A percentile compares a stretch with the other conserved stretches of the same genome.
These are phyloP conservation scores for Bombus consobrinus DNA, from an alignment of 1,140 invertebrate species.

Conservation along the genomic window DNA sequence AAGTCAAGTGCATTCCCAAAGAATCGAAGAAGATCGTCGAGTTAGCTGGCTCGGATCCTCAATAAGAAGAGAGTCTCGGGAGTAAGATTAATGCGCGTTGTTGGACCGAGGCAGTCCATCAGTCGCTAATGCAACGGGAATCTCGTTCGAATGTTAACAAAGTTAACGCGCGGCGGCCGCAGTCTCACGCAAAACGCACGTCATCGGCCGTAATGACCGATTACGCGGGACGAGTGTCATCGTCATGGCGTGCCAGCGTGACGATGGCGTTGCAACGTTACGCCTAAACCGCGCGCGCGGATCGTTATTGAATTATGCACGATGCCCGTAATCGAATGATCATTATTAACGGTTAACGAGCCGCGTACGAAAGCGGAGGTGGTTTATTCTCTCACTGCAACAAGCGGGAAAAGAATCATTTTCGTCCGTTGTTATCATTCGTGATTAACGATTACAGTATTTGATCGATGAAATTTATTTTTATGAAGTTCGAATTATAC, in stretches of 20 bases:
- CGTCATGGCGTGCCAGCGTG: slow-evolving; percentile 49
- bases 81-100: slow-evolving; percentile 45
- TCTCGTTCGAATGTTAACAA: slow-evolving; percentile 76
- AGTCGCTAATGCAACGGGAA: slow-evolving; percentile 70
- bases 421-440: background rate
- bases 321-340: slow-evolving; percentile 80
- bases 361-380: slow-evolving; percentile 23
- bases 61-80: background rate
- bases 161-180: slow-evolving; percentile 61
- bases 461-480: background rate
- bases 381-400: background rate
- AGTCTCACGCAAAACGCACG: slow-evolving; percentile 79
- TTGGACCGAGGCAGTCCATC: slow-evolving; percentile 35
- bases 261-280: slow-evolving; percentile 77
- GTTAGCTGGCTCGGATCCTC: slow-evolving; percentile 10
- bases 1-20: slow-evolving; percentile 11
- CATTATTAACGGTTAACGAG: slow-evolving; percentile 81
- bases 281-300: slow-evolving; percentile 74
- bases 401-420: background rate
- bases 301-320: slow-evolving; percentile 83
- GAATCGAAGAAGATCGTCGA: slow-evolving; percentile 13
- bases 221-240: slow-evolving; percentile 77
- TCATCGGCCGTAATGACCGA: slow-evolving; percentile 83
- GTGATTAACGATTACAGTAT: background rate
- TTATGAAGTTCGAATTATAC: background rate